Conservation (phyloP, 2,888 invertebrate species). For the Cotesia congregata region DNA sequence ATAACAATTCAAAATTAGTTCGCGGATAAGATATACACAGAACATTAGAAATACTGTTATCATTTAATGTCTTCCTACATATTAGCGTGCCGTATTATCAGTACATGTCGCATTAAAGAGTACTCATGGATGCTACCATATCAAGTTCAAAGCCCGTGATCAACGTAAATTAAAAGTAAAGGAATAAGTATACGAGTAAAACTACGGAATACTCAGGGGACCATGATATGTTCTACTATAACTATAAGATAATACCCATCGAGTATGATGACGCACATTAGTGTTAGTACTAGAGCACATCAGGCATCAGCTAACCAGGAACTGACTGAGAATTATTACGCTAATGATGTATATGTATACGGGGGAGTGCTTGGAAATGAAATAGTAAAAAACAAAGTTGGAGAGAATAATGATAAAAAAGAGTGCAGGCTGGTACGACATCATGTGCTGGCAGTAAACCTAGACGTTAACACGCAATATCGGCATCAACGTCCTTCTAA, state of each 20-base stretch:
- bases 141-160: slow-evolving; percentile 11
- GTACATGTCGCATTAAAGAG: background rate
- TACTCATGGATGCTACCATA: background rate
- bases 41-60: background rate
- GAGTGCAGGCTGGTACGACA: slow-evolving; percentile 64
- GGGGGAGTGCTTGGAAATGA: slow-evolving; percentile 44
- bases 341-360: slow-evolving; percentile 55
- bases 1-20: background rate
- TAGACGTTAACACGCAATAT: slow-evolving; percentile 58
- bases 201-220: background rate
- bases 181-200: slow-evolving; percentile 17
- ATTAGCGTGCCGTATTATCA: slow-evolving; percentile 26
- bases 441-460: slow-evolving; percentile 37
- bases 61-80: background rate
- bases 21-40: slow-evolving; percentile 7
- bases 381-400: background rate
- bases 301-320: slow-evolving; percentile 44
- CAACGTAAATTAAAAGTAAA: slow-evolving; percentile 43
- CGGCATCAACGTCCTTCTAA: slow-evolving; percentile 53
- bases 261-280: slow-evolving; percentile 39
- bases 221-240: background rate
- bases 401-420: slow-evolving; percentile 36
- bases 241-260: slow-evolving; percentile 27
- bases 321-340: slow-evolving; percentile 64
- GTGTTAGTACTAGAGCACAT: background rate